Base-by-base conservation (phyloP, 1,140 invertebrate species). In the Drosophila nannoptera region DNA sequence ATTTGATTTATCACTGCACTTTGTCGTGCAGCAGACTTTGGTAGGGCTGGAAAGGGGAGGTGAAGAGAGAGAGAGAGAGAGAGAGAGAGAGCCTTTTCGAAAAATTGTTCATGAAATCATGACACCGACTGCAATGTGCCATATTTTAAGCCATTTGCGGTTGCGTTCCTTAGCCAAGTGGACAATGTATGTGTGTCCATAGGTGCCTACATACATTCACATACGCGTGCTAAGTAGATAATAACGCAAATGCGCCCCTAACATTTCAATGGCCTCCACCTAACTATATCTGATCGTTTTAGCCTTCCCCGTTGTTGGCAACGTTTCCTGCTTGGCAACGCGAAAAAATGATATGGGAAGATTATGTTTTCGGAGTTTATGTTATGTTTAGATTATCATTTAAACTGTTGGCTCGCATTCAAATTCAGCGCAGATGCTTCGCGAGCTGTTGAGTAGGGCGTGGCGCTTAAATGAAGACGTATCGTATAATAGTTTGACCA, bases 1-100 rank as follows among this genome's bases (percentile, higher is more conserved):
- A 87, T 87, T 87, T 87, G 84, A 87, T 87, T 87, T 87, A 87
- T 87, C 73, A 87, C 83, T 78, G 78, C 84, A 87, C 84, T 87
- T 87, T 87, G 74, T 63, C 67, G 52, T 52, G 65, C 66, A 31
- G 11, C 38, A 6, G 40, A 9, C 22, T 22, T 22, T 22, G 22
- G 29, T 9, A 16, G 3, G 32, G n/a, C 11, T 0, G 38, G 5
- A 1, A 11, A 9, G 1, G 33, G 11, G 14, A 16, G 35, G 29
- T 3, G 16, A 31, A 32, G 29, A 9, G 32, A 22, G 36, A 12
- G 36, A 42, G 52, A 4, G 14, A 29, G 11, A 22, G 46, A 7
- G 29, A 32, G 31, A 29, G n/a, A 50, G n/a, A 33, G 32, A 33
- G 33, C 9, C 22, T 46, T 52, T 43, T 31, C 61, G 58, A 58